These are phyloP conservation scores for Mamestra configurata DNA, from an alignment of 1,140 invertebrate genomes.

Conservation along the genomic window DNA sequence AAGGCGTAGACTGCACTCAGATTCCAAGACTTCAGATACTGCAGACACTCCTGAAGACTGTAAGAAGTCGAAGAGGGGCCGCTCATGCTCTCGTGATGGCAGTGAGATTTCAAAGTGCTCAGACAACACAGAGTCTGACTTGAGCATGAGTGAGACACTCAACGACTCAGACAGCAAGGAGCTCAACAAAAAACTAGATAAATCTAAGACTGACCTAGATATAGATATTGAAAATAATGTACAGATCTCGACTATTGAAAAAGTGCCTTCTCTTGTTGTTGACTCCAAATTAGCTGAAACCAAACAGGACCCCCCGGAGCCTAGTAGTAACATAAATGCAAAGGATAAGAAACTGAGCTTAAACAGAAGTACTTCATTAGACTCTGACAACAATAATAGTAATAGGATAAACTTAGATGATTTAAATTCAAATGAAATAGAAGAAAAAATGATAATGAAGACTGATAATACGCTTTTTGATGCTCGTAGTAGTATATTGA, in stretches of 20 bases:
- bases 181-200: conserved; percentile 86
- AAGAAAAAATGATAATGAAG: conserved; percentile 82
- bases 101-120: conserved; percentile 89
- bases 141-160: conserved; percentile 89
- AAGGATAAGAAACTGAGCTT: conserved; percentile 84
- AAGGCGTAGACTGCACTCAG: conserved; percentile 82
- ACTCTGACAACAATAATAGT: conserved; percentile 87
- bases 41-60: conserved; percentile 81
- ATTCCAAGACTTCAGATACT: conserved; percentile 75
- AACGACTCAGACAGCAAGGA: conserved; percentile 84
- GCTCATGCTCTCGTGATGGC: conserved; percentile 88
- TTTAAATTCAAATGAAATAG: conserved; percentile 81
- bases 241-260: conserved; percentile 86
- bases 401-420: conserved; percentile 85
- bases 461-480: conserved; percentile 85
- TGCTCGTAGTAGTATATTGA: conserved; percentile 85
- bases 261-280: conserved; percentile 85
- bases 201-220: conserved; percentile 86
- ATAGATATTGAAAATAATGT: conserved; percentile 86
- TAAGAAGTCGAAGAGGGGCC: conserved; percentile 88
- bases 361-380: conserved; percentile 86
- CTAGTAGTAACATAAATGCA: conserved; percentile 75
- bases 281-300: conserved; percentile 78
- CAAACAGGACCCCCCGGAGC: conserved; percentile 75
- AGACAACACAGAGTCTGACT: conserved; percentile 89